These are phyloP conservation scores for Drosophila seclusa DNA, from an alignment of 2,888 invertebrate species.

Conservation along the genomic window DNA sequence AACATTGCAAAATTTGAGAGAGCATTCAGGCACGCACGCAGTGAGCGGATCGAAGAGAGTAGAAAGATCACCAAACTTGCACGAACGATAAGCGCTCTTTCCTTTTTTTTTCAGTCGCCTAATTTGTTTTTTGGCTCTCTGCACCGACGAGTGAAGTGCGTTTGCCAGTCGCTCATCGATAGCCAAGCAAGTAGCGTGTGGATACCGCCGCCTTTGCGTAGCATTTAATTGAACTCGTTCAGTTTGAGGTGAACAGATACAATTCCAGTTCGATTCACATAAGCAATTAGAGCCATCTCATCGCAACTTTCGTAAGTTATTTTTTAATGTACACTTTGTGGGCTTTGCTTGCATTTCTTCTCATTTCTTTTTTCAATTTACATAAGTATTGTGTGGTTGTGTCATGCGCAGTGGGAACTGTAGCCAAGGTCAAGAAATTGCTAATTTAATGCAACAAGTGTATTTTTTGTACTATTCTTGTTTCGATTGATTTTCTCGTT, in stretches of 20 bases:
- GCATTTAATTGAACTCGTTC: conserved; percentile 32
- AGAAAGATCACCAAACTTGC: conserved; percentile 12
- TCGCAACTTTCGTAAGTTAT: conserved; percentile 16
- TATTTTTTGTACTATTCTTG: conserved; percentile 20
- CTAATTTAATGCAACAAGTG: conserved; percentile 65
- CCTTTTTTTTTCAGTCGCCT: conserved; percentile 4
- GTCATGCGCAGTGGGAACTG: conserved; percentile 63
- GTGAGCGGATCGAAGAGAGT: background rate
- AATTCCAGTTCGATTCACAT: background rate
- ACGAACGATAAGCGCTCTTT: background rate
- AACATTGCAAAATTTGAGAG: background rate
- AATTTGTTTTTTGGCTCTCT: conserved; percentile 8
- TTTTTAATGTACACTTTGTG: conserved; percentile 14
- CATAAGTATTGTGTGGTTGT: conserved; percentile 54
- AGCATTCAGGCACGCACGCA: conserved; percentile 1
- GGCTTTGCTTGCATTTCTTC: conserved; percentile 5
- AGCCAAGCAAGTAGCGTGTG: conserved; percentile 44
- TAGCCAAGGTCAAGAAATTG: conserved; percentile 57
- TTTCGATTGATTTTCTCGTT: conserved; percentile 1
- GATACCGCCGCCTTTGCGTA: background rate
- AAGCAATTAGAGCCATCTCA: conserved; percentile 17
- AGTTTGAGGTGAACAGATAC: conserved; percentile 10
- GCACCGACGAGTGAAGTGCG: background rate
- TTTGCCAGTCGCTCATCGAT: conserved; percentile 59
- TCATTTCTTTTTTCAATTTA: conserved; percentile 43